Conservation (phyloP, 2,888 invertebrate species). For the Drymonia ruficornis region DNA sequence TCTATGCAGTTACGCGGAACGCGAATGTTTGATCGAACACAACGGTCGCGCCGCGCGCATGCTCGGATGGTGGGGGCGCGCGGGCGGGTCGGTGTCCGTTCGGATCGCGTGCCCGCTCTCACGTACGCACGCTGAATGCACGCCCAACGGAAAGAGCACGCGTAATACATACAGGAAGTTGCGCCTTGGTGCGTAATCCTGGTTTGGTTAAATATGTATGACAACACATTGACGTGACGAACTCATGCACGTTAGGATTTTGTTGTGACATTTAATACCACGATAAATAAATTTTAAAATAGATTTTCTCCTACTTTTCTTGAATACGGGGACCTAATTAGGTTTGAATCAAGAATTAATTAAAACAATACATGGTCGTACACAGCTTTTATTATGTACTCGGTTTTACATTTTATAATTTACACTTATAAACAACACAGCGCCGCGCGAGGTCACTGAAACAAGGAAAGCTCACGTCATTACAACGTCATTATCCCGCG, state of each 20-base stretch:
- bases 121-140: neutral
- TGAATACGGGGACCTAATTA: too few relatives aligned
- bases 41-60: neutral
- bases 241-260: too few relatives aligned
- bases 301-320: too few relatives aligned
- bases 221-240: too few relatives aligned
- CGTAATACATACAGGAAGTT: too few relatives aligned
- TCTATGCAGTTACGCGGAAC: neutral
- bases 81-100: neutral
- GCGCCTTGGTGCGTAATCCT: too few relatives aligned
- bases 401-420: conserved; percentile 67
- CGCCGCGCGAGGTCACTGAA: conserved; percentile 73
- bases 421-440: conserved; percentile 78
- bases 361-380: conserved; percentile 52
- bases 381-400: conserved; percentile 75
- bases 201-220: too few relatives aligned
- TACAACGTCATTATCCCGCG: conserved; percentile 10
- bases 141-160: too few relatives aligned
- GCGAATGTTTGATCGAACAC: neutral
- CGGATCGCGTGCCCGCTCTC: conserved; percentile 12
- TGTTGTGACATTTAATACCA: too few relatives aligned
- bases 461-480: conserved; percentile 52
- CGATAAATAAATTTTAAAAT: too few relatives aligned
- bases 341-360: conserved; percentile 15
- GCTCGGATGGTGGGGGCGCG: neutral